phyloP scores from a whole-genome alignment of 1,140 invertebrate genomes.

The Drosophila sturtevanti region DNA sequence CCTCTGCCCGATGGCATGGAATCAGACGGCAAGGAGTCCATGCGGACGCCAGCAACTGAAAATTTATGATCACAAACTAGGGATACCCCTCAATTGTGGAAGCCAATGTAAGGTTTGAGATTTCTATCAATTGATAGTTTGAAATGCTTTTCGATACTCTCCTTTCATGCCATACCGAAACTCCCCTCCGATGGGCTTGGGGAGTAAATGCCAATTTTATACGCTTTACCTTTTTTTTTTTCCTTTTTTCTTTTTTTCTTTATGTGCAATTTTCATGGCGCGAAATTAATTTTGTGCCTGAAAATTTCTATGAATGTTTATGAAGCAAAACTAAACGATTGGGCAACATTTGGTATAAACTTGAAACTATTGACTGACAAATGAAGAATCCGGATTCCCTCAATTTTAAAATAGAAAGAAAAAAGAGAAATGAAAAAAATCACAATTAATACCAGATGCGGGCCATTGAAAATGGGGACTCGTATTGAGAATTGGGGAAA shows the following conservation, averaged over 20 bases:
- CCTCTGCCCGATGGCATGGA: constrained; percentile 37
- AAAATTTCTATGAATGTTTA: constrained; percentile 42
- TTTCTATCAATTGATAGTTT: constrained; percentile 5
- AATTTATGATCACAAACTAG: constrained; percentile 3
- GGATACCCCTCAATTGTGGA: neutral
- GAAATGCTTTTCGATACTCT: neutral
- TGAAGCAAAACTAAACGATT: constrained; percentile 22
- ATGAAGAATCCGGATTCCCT: constrained; percentile 38
- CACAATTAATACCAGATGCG: constrained; percentile 48
- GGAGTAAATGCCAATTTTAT: neutral
- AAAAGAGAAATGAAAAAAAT: constrained; percentile 27
- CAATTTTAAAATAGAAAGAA: too few species aligned
- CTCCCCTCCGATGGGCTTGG: neutral
- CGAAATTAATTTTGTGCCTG: constrained; percentile 63
- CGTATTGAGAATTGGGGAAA: constrained; percentile 21
- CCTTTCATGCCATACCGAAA: neutral
- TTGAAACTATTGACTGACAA: constrained; percentile 65
- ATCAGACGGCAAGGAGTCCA: constrained; percentile 1
- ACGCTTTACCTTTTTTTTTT: constrained; percentile 15
- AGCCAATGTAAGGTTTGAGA: neutral
- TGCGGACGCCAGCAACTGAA: neutral
- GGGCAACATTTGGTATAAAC: constrained; percentile 52
- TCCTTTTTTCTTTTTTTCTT: constrained; percentile 7
- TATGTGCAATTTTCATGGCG: constrained; percentile 58
- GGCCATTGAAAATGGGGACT: constrained; percentile 62